Conservation (phyloP, 2,113 vertebrate species). For the Bothrops jararaca region DNA sequence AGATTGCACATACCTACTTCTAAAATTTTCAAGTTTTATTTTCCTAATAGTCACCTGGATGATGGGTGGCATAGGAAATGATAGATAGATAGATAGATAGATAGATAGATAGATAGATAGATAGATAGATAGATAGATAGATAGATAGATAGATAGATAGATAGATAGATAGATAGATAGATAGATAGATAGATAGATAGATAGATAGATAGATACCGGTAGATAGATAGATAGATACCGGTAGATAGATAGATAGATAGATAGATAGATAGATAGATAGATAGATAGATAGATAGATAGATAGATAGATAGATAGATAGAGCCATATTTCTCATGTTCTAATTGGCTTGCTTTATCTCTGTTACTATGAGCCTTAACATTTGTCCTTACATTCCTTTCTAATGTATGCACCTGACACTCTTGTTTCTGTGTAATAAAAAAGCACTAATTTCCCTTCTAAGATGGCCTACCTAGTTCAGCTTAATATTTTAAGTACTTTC, state of each 20-base stretch:
- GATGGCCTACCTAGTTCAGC: not conserved
- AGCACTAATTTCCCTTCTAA: not conserved
- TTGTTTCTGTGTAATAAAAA: not conserved
- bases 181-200: no score
- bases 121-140: no score
- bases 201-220: no score
- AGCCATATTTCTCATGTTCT: not conserved
- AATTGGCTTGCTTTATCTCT: not conserved
- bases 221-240: no score
- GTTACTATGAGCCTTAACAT: not conserved
- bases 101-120: no score
- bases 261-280: no score
- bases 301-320: fast-evolving
- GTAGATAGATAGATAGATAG: no score
- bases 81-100: no score
- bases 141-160: no score
- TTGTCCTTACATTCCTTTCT: not conserved
- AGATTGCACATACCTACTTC: not conserved
- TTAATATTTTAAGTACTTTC: not conserved
- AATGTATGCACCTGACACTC: not conserved
- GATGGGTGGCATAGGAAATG: not conserved
- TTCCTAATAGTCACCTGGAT: not conserved
- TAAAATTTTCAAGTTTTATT: not conserved
- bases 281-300: no score
- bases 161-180: no score